Conservation (phyloP, 2,797 vertebrate species). For the Cossypha dichroa region DNA sequence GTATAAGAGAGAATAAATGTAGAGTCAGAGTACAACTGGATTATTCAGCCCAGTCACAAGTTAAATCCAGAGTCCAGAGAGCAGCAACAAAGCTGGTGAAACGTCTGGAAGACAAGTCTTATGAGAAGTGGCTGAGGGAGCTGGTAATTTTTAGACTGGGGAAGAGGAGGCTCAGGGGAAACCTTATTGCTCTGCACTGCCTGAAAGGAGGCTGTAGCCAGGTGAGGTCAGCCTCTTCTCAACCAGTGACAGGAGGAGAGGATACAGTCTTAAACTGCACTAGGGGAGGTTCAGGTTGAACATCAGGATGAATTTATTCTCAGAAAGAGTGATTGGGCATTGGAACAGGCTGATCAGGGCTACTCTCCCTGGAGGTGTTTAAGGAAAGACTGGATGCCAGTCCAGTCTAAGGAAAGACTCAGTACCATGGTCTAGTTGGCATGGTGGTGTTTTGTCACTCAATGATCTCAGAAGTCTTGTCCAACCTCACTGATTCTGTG, state of each 20-base stretch:
- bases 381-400: neutral
- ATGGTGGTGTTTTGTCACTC: neutral
- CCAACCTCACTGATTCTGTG: neutral
- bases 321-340: too few relatives aligned
- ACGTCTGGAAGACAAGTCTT: neutral
- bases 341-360: neutral
- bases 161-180: neutral
- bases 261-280: neutral
- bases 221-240: neutral
- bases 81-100: neutral
- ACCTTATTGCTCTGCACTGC: neutral
- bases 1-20: neutral
- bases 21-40: neutral
- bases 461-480: neutral
- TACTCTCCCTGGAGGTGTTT: fast-evolving
- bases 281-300: neutral
- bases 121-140: neutral
- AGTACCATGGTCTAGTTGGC: neutral
- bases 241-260: neutral
- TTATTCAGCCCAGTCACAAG: neutral
- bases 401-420: too few relatives aligned
- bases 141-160: neutral
- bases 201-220: neutral
- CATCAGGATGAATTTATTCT: neutral
- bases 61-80: neutral